Evolutionary conservation across 2,888 invertebrate species (phyloP).

Genomic region (Drosophila ustulata): DNA sequence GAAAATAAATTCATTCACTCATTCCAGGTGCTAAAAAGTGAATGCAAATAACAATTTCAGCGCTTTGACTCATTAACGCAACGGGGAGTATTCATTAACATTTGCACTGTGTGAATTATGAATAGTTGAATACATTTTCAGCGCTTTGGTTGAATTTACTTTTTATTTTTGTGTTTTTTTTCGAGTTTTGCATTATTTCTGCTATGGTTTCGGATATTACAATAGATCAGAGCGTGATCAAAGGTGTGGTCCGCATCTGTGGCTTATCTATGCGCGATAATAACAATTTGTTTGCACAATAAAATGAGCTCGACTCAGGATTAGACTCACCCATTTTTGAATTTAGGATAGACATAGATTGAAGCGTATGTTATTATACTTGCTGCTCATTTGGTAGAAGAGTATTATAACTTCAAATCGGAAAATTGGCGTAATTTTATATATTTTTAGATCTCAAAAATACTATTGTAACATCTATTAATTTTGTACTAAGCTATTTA

Average conservation of each 20-base stretch:
- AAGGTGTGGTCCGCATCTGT: conserved; percentile 58
- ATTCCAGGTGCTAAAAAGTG: conserved; percentile 62
- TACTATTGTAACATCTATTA: too few species aligned
- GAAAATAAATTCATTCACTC: conserved; percentile 67
- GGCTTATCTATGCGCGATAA: conserved; percentile 43
- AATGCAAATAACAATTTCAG: conserved; percentile 79
- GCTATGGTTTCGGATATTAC: conserved; percentile 31
- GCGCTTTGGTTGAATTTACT: conserved; percentile 48
- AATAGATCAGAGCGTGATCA: conserved; percentile 33
- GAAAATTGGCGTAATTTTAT: too few species aligned
- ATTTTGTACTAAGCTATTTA: too few species aligned
- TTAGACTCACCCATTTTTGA: conserved; percentile 53
- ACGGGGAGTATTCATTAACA: conserved; percentile 76
- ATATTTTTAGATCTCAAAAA: too few species aligned
- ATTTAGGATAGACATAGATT: not conserved
- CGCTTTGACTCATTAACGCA: conserved; percentile 76
- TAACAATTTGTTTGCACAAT: conserved; percentile 42
- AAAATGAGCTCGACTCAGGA: conserved; percentile 39
- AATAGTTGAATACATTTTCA: conserved; percentile 59
- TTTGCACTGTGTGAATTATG: conserved; percentile 56
- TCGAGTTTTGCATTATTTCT: conserved; percentile 24
- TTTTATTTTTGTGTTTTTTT: conserved; percentile 1
- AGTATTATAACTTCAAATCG: too few species aligned
- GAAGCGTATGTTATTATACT: too few species aligned
- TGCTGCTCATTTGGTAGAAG: too few species aligned